Percentiles rank a stretch among this genome's conserved stretches.
Evolutionary conservation across 92 coral and sea anemone genomes (phyloP).

Genomic region (Heteractis magnifica): DNA sequence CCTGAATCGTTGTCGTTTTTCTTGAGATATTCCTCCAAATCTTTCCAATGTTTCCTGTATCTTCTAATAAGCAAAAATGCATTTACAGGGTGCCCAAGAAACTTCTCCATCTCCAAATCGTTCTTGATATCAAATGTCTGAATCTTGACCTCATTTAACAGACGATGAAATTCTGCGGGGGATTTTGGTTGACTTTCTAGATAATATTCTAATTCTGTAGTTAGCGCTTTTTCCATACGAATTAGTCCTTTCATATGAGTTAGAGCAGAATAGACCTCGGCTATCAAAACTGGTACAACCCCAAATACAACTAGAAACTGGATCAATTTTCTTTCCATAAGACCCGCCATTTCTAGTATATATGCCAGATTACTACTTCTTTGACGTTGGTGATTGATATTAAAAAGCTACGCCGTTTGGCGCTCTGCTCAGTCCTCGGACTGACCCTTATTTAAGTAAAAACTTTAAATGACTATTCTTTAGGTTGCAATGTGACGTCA

Average conservation of each 20-base stretch:
- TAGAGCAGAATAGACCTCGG: conserved; percentile 46
- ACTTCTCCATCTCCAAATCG: conserved; percentile 68
- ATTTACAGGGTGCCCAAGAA: conserved; percentile 87
- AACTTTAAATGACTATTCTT: neutral
- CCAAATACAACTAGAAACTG: neutral
- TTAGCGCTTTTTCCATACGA: conserved; percentile 35
- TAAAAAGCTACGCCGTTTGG: conserved; percentile 18
- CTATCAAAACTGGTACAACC: neutral
- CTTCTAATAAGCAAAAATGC: conserved; percentile 72
- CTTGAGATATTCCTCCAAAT: conserved; percentile 51
- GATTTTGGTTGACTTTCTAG: conserved; percentile 16
- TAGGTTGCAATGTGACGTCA: conserved; percentile 20
- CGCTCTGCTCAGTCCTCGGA: neutral
- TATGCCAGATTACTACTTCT: too few relatives aligned
- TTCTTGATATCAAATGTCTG: conserved; percentile 38
- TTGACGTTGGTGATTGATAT: neutral
- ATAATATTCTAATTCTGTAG: conserved; percentile 29
- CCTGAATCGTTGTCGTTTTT: conserved; percentile 57
- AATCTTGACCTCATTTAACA: conserved; percentile 31
- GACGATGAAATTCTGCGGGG: conserved; percentile 20
- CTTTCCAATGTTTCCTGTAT: conserved; percentile 74
- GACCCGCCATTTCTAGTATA: neutral
- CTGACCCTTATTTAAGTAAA: neutral
- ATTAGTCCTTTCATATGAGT: conserved; percentile 62
- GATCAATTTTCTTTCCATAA: neutral